Percentiles rank a stretch among this genome's conserved stretches.
Evolutionary conservation across 2,797 vertebrate genomes (phyloP).

Genomic region (Spizella passerina): DNA sequence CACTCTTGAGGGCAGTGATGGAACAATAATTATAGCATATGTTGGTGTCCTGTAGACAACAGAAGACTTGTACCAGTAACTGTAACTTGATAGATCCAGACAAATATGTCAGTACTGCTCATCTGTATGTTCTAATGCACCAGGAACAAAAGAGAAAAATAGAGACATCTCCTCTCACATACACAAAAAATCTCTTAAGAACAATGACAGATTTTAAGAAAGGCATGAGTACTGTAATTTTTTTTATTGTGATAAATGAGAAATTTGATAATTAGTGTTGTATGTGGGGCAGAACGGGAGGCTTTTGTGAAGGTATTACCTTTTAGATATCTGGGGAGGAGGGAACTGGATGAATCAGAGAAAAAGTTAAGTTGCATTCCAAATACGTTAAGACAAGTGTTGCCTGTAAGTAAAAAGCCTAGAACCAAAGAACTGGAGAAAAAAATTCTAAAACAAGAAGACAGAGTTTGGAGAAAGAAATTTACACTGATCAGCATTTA

Average conservation of each 20-base stretch:
- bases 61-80: background rate
- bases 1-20: constrained; percentile 25
- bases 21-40: constrained; percentile 32
- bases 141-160: background rate
- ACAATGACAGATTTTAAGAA: background rate
- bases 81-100: background rate
- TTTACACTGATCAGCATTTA: background rate
- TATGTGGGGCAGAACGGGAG: background rate
- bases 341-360: background rate
- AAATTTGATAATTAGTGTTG: background rate
- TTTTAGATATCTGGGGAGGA: background rate
- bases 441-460: background rate
- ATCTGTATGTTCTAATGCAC: background rate
- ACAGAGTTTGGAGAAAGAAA: background rate
- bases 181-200: background rate
- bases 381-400: background rate
- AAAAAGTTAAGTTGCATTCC: background rate
- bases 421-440: background rate
- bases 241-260: background rate
- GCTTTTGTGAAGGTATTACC: background rate
- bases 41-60: background rate
- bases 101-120: background rate
- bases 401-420: background rate
- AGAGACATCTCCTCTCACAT: background rate
- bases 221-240: background rate